Percentiles rank a stretch among this genome's conserved stretches.
Evolutionary conservation across 1,140 invertebrate genomes (phyloP).

Genomic region (Probaryconus sp.): DNA sequence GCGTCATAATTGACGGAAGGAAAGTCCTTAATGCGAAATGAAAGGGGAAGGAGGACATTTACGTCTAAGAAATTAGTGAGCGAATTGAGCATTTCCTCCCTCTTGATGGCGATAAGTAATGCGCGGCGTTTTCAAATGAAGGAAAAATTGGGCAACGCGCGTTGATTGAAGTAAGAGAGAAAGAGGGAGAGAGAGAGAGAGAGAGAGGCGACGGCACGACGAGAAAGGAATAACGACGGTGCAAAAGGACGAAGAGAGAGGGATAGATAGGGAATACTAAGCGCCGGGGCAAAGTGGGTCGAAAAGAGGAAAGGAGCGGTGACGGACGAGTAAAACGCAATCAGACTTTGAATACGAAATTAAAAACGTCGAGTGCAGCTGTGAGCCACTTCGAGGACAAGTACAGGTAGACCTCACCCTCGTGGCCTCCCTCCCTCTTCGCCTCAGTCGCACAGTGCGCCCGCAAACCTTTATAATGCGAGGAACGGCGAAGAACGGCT

Average conservation of each 20-base stretch:
- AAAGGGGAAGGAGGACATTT: no score
- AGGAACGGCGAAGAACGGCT: slow-evolving; percentile 7
- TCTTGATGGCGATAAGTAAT: no score
- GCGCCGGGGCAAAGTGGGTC: slow-evolving; percentile 10
- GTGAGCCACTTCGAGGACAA: slow-evolving; percentile 37
- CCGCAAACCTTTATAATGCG: slow-evolving; percentile 26
- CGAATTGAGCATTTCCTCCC: no score
- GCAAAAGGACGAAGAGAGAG: slow-evolving; percentile 5
- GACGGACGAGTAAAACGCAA: slow-evolving; percentile 47
- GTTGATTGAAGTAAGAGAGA: no score
- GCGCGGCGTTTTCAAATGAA: no score
- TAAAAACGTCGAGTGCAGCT: slow-evolving; percentile 64
- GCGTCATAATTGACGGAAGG: no score
- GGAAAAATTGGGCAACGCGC: no score
- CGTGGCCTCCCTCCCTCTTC: no score
- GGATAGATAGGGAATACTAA: slow-evolving; percentile 8
- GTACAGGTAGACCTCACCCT: slow-evolving; percentile 32
- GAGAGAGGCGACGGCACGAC: no score
- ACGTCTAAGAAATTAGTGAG: no score
- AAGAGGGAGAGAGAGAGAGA: not conserved
- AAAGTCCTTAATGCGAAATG: no score
- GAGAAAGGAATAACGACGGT: slow-evolving; percentile 3
- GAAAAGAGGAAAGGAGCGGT: slow-evolving; percentile 24
- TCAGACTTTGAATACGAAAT: slow-evolving; percentile 64
- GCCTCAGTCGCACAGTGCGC: slow-evolving; percentile 7